A percentile compares a stretch with the other conserved stretches of the same genome.
These are phyloP conservation scores for Scortum barcoo DNA, from an alignment of 2,113 vertebrate genomes.

Conservation along the genomic window DNA sequence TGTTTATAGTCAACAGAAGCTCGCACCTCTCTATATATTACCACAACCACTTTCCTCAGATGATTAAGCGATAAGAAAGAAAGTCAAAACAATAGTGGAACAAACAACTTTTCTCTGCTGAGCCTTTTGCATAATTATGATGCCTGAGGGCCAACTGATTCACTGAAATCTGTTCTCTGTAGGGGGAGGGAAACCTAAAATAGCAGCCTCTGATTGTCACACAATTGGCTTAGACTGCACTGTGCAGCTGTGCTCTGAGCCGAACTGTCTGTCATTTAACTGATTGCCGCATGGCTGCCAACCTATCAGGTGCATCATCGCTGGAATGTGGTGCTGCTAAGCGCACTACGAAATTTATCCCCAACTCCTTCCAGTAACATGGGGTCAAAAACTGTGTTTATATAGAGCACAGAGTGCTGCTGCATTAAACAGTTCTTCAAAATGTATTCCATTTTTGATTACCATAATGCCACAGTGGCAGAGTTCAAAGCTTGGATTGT, in stretches of 20 bases:
- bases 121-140: constrained; percentile 84
- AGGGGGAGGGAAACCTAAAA: constrained; percentile 82
- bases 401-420: constrained; percentile 41
- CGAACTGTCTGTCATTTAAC: constrained; percentile 84
- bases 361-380: constrained; percentile 59
- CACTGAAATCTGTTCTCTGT: constrained; percentile 83
- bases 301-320: constrained; percentile 83
- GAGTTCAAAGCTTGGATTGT: constrained; percentile 72
- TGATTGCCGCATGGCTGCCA: constrained; percentile 83
- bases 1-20: constrained; percentile 65
- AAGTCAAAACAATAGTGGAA: constrained; percentile 81
- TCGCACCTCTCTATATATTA: constrained; percentile 67
- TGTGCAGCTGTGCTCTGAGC: constrained; percentile 84
- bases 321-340: constrained; percentile 51
- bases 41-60: constrained; percentile 67
- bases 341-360: constrained; percentile 46
- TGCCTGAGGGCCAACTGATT: constrained; percentile 84
- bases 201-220: constrained; percentile 86
- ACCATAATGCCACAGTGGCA: constrained; percentile 69
- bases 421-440: constrained; percentile 58
- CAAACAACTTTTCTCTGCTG: constrained; percentile 82
- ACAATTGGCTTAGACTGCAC: constrained; percentile 85
- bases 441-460: constrained; percentile 75
- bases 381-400: constrained; percentile 54
- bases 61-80: constrained; percentile 77